phyloP scores from a whole-genome alignment of 2,888 invertebrate species.

The Nebria brevicollis region DNA sequence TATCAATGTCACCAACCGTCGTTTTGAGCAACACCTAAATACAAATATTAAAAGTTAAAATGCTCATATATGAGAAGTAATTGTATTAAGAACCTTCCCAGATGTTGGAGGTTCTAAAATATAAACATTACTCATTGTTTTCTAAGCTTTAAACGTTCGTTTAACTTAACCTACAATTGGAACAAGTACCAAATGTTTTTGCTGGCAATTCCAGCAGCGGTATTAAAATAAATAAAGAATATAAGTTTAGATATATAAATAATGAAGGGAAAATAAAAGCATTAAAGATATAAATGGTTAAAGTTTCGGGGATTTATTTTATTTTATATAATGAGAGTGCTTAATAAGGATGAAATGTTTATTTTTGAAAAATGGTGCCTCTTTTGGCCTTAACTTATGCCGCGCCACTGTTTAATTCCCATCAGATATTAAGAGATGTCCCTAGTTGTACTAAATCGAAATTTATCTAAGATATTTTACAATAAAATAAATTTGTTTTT shows the following conservation, averaged over 20 bases:
- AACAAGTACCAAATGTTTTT: background rate
- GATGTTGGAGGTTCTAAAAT: conserved; percentile 96
- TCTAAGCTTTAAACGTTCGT: conserved; percentile 20
- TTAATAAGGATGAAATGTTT: background rate
- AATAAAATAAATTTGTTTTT: no score
- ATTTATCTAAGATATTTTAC: background rate
- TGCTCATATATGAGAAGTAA: conserved; percentile 14
- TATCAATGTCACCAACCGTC: conserved; percentile 94
- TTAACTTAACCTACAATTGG: background rate
- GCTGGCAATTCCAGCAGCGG: background rate
- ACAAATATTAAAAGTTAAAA: conserved; percentile 35
- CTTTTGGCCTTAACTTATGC: no score
- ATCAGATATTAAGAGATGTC: background rate
- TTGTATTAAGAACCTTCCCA: conserved; percentile 80
- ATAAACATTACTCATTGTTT: conserved; percentile 94
- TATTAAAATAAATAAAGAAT: no score
- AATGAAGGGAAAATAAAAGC: no score
- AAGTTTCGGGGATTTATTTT: no score
- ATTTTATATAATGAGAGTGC: background rate
- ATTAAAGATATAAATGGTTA: no score
- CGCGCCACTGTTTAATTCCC: background rate
- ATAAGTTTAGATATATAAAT: no score
- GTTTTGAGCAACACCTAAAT: conserved; percentile 89
- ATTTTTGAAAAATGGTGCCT: background rate
- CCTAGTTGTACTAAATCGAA: background rate